Conservation (phyloP, 2,113 vertebrate species). For the Notothenia coriiceps region DNA sequence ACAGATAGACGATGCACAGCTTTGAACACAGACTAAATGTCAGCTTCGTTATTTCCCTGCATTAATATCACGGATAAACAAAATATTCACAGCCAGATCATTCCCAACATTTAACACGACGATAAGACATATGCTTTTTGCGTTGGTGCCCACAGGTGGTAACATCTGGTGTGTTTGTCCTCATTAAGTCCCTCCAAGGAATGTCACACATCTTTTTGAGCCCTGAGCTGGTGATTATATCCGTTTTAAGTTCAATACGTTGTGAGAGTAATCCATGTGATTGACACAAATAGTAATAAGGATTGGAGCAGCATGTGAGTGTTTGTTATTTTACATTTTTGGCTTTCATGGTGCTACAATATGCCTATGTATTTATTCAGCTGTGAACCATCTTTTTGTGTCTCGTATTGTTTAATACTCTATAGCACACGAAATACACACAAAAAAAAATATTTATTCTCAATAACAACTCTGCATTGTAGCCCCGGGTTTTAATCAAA, state of each 20-base stretch:
- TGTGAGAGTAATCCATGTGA: conserved; percentile 12
- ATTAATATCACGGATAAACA: conserved; percentile 43
- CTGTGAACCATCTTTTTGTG: not conserved
- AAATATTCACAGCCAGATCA: conserved; percentile 6
- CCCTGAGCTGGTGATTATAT: not conserved
- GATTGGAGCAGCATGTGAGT: conserved; percentile 1
- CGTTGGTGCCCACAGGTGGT: not conserved
- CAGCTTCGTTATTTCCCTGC: conserved; percentile 8
- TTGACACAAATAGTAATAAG: conserved; percentile 12
- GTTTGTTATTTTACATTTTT: conserved; percentile 26
- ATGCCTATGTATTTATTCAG: conserved; percentile 5
- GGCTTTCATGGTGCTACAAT: not conserved
- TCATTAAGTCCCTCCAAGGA: conserved; percentile 24
- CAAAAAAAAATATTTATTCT: conserved; percentile 46
- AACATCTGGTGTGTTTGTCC: not conserved
- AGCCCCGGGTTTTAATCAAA: conserved; percentile 58
- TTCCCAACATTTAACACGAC: not conserved
- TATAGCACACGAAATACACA: conserved; percentile 27
- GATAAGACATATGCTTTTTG: not conserved
- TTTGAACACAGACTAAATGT: conserved; percentile 23
- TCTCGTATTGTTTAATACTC: conserved; percentile 16
- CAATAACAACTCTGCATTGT: conserved; percentile 31
- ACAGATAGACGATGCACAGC: not conserved
- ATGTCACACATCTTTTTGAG: conserved; percentile 1
- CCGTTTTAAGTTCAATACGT: not conserved